A percentile compares a stretch with the other conserved stretches of the same genome.
Conservation (phyloP, 2,797 vertebrate species). For the Sarcoramphus papa region DNA sequence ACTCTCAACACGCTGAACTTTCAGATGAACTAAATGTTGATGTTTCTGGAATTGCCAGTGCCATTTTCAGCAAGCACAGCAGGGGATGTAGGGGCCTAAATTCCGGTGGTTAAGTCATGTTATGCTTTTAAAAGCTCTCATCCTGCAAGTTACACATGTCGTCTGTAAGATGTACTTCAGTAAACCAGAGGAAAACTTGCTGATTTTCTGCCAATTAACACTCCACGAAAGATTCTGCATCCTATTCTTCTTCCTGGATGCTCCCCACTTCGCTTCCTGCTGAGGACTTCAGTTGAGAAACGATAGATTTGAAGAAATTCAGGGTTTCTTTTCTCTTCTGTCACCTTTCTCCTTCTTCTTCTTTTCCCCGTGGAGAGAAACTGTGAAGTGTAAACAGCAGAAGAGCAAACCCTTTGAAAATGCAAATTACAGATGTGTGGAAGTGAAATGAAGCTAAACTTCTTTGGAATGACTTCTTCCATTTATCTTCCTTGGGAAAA, state of each 20-base stretch:
- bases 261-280: not conserved
- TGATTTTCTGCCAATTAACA: not conserved
- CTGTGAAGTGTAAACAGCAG: not conserved
- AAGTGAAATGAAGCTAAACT: not conserved
- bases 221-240: not conserved
- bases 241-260: not conserved
- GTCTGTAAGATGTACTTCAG: not conserved
- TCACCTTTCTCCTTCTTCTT: not conserved
- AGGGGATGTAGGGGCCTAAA: not conserved
- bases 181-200: not conserved
- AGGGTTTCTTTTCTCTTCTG: not conserved
- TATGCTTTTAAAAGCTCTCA: not conserved
- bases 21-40: not conserved
- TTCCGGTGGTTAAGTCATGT: not conserved
- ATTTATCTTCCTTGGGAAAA: not conserved
- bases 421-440: not conserved
- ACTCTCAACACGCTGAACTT: not conserved
- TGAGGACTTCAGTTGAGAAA: not conserved
- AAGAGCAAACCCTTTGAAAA: not conserved
- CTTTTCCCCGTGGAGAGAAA: not conserved
- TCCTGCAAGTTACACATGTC: not conserved
- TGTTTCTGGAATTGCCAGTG: not conserved
- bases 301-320: not conserved
- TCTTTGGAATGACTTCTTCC: not conserved
- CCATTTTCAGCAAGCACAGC: not conserved